Evolutionary conservation across 2,113 vertebrate genomes (phyloP).

Genomic region (Mesoclemmys tuberculata): DNA sequence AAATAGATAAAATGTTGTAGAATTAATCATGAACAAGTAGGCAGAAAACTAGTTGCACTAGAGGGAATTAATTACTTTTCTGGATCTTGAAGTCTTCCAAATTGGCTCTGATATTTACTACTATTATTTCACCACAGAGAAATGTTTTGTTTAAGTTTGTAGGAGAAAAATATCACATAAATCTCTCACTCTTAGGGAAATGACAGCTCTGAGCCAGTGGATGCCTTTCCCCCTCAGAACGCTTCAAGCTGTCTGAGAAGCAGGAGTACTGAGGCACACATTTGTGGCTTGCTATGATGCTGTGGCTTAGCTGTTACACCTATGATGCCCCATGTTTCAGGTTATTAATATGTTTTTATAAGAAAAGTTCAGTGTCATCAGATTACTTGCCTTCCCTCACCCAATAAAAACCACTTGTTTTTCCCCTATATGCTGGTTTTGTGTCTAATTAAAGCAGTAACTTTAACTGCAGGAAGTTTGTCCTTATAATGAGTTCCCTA

Average conservation of each 20-base stretch:
- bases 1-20: not conserved
- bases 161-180: not conserved
- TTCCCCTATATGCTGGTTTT: conserved; percentile 33
- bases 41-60: not conserved
- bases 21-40: not conserved
- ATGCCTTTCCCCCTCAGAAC: not conserved
- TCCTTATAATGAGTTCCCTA: conserved; percentile 72
- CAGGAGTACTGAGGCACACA: not conserved
- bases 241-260: not conserved
- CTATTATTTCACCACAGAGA: not conserved
- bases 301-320: conserved; percentile 29
- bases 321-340: conserved; percentile 22
- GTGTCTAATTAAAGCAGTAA: conserved; percentile 69
- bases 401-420: not conserved
- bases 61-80: not conserved
- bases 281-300: conserved; percentile 7
- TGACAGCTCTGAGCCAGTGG: not conserved
- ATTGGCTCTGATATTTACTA: not conserved
- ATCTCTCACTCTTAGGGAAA: conserved; percentile 38
- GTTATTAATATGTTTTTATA: conserved; percentile 45
- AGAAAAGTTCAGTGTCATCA: conserved; percentile 48
- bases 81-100: not conserved
- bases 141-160: conserved; percentile 33
- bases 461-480: conserved; percentile 57
- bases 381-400: not conserved